Base-by-base conservation (phyloP, 2,888 invertebrate genomes). In the Phaedon cochleariae region DNA sequence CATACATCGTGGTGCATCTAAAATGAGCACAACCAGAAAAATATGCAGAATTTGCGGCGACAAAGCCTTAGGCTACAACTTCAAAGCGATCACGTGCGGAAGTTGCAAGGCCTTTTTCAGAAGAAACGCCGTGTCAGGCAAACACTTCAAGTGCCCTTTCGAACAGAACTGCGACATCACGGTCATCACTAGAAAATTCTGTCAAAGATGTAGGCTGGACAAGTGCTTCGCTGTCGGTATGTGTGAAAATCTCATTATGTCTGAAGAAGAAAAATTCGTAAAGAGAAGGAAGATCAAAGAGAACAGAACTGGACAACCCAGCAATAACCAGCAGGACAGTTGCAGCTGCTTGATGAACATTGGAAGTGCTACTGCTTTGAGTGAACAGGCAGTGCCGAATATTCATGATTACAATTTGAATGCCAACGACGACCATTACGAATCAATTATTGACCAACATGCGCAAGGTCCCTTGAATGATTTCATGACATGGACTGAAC, bases 161-260 rank as follows among this genome's bases (percentile, higher is more conserved):
- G 91, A 90, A 64, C 92, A 95, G 77, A 92, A 92, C 75, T 98
- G 98, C 83, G 90, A 91, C 72, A 95, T 98, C 59, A 96, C 96
- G 22, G 89, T 93, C 0, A 90, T 97, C 2, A 98, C 98, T 0
- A 85, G 98, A 51, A 87, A 98, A 22, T 98, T 98, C 81, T 98
- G 98, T 82, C 97, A 98, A 78, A 94, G 94, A 86, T 98, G 98
- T 83, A 90, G 98, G 0, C 85, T 98, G 60, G 92, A 93, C 78
- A 98, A 98, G 81, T 98, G 98, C 80, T 90, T 97, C 70, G 85
- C 89, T 1, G 92, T 97, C 65, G 98, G 98, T 0, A 98, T 98
- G 98, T 94, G 95, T 73, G 97, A 97, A 79, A 97, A 98, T 78
- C 95, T 96, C 81, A 98, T 98, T 10, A 95, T 98, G 94, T 95